Conservation (phyloP, 2,113 vertebrate species). For the Vireo altiloquus region DNA sequence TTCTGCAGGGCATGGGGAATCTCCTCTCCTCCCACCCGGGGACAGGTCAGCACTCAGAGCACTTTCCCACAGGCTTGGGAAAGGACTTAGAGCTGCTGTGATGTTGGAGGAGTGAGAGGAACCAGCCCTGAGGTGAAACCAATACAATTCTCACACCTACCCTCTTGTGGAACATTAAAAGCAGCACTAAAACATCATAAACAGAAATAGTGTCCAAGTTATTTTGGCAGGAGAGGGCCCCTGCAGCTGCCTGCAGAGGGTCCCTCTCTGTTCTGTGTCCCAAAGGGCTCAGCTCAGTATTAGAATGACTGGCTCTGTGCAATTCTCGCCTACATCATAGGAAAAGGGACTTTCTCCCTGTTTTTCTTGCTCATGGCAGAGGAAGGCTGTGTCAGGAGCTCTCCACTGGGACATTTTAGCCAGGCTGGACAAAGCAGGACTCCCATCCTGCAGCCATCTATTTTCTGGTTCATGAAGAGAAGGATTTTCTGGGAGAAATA, state of each 20-base stretch:
- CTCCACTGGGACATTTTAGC: accelerated
- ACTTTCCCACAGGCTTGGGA: not conserved
- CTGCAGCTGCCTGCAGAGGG: not conserved
- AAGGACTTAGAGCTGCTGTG: not conserved
- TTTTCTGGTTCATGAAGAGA: not conserved
- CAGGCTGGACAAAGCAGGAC: not conserved
- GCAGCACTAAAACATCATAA: not conserved
- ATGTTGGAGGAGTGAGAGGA: not conserved
- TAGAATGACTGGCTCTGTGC: not conserved
- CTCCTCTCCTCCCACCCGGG: not conserved
- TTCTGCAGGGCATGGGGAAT: not conserved
- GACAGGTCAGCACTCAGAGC: not conserved
- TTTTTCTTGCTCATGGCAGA: not conserved
- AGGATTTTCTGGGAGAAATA: not conserved
- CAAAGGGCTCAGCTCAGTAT: not conserved
- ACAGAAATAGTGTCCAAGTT: not conserved
- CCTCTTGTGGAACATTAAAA: not conserved
- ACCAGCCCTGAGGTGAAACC: not conserved
- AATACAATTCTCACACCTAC: not conserved
- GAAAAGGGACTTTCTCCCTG: not conserved
- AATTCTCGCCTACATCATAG: not conserved
- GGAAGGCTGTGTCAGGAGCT: not conserved
- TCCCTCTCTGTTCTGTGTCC: not conserved
- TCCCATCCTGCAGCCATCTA: not conserved
- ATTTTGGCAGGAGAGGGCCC: not conserved